Evolutionary conservation across 2,888 invertebrate genomes (phyloP).

Genomic region (Gryllus longicercus): DNA sequence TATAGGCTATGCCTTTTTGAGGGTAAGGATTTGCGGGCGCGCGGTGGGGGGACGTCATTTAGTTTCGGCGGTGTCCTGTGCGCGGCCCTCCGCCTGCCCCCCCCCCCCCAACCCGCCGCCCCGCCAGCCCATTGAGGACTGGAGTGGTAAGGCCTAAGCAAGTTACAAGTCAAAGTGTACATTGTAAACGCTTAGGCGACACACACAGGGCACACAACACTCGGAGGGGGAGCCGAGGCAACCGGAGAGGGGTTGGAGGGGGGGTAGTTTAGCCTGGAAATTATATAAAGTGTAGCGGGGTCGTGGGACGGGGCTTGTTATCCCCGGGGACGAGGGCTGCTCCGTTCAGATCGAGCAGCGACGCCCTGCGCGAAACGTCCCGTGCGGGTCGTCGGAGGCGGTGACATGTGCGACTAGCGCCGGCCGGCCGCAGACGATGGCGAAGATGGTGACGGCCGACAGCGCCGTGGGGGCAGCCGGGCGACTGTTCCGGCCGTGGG

Average conservation of each 20-base stretch:
- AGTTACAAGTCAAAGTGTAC: constrained; percentile 4
- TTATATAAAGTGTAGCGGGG: constrained; percentile 4
- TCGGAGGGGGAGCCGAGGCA: not conserved
- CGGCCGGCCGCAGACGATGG: not conserved
- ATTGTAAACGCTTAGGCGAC: constrained; percentile 6
- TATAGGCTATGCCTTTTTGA: constrained; percentile 31
- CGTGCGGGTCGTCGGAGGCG: too few species aligned
- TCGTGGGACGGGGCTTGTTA: not conserved
- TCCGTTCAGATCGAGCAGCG: not conserved
- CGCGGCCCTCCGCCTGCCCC: constrained; percentile 26
- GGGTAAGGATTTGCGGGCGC: constrained; percentile 27
- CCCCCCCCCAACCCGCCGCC: not conserved
- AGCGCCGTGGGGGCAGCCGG: constrained; percentile 20
- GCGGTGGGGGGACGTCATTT: constrained; percentile 30
- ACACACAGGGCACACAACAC: constrained; percentile 1
- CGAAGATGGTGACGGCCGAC: not conserved
- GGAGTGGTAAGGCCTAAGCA: constrained; percentile 17
- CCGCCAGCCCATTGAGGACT: constrained; percentile 17
- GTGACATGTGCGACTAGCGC: too few species aligned
- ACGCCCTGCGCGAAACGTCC: not conserved
- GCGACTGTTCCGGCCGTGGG: constrained; percentile 35
- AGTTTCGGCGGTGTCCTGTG: constrained; percentile 29
- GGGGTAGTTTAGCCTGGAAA: constrained; percentile 19
- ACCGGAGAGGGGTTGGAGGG: not conserved
- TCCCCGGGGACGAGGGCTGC: not conserved